Conservation (phyloP, 2,888 invertebrate species). For the Rhimphoctona megacephalus region DNA sequence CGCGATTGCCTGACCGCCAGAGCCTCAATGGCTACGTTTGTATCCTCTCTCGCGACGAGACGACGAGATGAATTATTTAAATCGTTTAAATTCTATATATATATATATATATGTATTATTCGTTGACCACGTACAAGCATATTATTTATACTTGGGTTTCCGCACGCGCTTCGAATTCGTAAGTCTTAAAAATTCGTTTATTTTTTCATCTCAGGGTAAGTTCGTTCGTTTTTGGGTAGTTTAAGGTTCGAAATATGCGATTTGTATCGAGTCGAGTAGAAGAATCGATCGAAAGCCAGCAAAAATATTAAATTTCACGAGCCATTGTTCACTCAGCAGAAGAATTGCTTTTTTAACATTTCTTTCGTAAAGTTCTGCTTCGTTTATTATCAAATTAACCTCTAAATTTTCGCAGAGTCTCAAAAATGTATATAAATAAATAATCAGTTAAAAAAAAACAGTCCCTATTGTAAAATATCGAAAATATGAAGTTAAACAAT, state of each 20-base stretch:
- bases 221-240: neutral
- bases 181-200: neutral
- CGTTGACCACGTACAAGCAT: conserved; percentile 35
- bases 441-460: too few species aligned
- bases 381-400: too few species aligned
- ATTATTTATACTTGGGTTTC: conserved; percentile 31
- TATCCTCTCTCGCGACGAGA: conserved; percentile 38
- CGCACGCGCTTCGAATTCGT: conserved; percentile 22
- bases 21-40: conserved; percentile 22
- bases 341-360: too few species aligned
- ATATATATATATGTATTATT: conserved; percentile 1
- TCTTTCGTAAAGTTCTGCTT: too few species aligned
- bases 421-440: too few species aligned
- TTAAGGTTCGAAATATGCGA: neutral
- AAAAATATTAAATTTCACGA: too few species aligned
- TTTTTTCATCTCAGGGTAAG: neutral
- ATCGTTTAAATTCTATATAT: conserved; percentile 28
- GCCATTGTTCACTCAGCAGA: too few species aligned
- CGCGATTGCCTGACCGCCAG: conserved; percentile 49
- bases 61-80: conserved; percentile 61
- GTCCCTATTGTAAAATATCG: neutral
- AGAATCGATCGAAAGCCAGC: too few species aligned
- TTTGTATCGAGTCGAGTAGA: neutral
- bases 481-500: neutral
- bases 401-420: too few species aligned